Evolutionary conservation across 2,113 vertebrate genomes (phyloP), one percentile per base, ranked within the genome.

Genomic region (Loxodonta africana): DNA sequence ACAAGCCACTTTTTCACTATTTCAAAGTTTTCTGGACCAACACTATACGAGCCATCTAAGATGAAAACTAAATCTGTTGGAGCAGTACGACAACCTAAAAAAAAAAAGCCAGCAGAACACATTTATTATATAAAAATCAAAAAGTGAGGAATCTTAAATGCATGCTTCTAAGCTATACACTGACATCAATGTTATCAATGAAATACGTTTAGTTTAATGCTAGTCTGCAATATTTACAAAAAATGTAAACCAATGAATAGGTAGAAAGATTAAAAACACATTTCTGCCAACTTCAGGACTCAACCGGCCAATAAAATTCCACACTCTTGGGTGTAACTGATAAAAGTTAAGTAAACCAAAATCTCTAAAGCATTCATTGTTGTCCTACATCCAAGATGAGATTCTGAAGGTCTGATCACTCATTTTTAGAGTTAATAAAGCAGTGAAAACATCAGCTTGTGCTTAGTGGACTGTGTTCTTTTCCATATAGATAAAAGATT

Each of bases 1-100:
- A 99, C 98, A 95, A 99, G 99, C 99, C 99, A 99, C 93, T 98
- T 98, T 98, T 99, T 99, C 28, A 99, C 99, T 97, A 99, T 99
- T 98, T 99, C 99, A 98, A 99, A 99, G 98, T 99, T 99, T 98
- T 99, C 99, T 97, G 99, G 99, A 74, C 99, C 99, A 96, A 99
- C 99, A 95, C 99, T 99, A 97, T 99, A 99, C 30, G 99, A 99
- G 73, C 99, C 99, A 0, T 99, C 99, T 97, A 99, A 98, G 97
- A 99, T 99, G 98, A 99, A 99, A 95, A 99, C 99, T 98, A 99
- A 98, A 98, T 99, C 99, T 17, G 99, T 99, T 0, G 99, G 99
- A 80, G 99, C 99, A 28, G 99, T 99, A 98, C 99, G 99, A 97
- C 99, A 99, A 98, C 99, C 99, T 99, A 94, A 97, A 94, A 82